A percentile compares a stretch with the other conserved stretches of the same genome.
Conservation (phyloP, 2,797 vertebrate species). For the Intellagama lesueurii region DNA sequence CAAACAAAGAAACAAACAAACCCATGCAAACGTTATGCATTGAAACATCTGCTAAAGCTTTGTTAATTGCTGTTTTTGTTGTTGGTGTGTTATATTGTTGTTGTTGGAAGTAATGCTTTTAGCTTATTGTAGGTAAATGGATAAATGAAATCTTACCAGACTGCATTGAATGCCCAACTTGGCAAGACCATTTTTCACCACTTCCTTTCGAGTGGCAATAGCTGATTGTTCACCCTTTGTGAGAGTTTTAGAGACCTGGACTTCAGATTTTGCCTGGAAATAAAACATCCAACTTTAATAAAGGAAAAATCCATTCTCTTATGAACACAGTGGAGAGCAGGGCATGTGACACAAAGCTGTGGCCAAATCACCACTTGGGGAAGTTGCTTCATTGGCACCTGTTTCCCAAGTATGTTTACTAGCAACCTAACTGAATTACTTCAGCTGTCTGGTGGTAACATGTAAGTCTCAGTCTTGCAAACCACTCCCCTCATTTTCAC, state of each 20-base stretch:
- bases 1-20: no score
- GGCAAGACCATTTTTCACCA: slow-evolving; percentile 5
- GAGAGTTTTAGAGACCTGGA: slow-evolving; percentile 13
- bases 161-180: neutral
- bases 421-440: no score
- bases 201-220: neutral
- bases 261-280: neutral
- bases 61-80: neutral
- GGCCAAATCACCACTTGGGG: no score
- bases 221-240: slow-evolving; percentile 16
- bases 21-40: neutral
- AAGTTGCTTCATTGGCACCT: no score
- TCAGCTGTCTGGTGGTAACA: no score
- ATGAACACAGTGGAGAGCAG: neutral
- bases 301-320: neutral
- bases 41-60: neutral
- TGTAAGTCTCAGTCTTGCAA: no score
- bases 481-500: no score
- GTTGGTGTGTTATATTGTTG: no score
- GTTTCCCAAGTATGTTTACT: no score
- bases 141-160: slow-evolving; percentile 4
- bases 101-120: neutral
- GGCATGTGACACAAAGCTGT: neutral
- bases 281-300: neutral
- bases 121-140: neutral